Evolutionary conservation across 1,140 invertebrate genomes (phyloP).

Genomic region (Rhopalosiphum maidis): DNA sequence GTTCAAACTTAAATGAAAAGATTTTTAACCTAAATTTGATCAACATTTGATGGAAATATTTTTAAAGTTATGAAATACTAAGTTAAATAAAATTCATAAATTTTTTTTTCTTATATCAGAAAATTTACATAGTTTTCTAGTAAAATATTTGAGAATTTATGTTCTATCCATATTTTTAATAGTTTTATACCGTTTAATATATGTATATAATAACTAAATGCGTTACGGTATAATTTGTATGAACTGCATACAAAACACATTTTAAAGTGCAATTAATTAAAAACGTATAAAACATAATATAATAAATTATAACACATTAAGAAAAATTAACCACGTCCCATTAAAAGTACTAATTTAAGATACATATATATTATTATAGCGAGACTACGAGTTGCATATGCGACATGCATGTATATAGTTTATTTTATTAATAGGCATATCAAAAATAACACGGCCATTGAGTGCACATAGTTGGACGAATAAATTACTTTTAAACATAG

Average conservation of each 20-base stretch:
- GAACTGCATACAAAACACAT: background rate
- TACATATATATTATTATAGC: background rate
- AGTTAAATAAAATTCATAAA: background rate
- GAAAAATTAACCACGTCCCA: background rate
- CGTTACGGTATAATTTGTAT: background rate
- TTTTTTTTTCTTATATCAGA: background rate
- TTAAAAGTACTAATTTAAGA: conserved; percentile 43
- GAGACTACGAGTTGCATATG: background rate
- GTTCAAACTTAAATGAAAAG: background rate
- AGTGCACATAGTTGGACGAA: background rate
- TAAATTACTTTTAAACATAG: conserved; percentile 26
- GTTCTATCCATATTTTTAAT: background rate
- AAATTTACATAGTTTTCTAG: background rate
- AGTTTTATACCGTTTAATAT: background rate
- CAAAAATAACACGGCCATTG: conserved; percentile 29
- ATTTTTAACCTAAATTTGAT: background rate
- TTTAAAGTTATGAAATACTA: background rate
- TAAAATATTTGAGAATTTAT: background rate
- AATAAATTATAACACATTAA: background rate
- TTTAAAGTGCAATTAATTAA: conserved; percentile 35
- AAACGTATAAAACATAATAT: background rate
- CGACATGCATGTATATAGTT: background rate
- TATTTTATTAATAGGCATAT: conserved; percentile 37
- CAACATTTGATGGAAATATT: too few species aligned
- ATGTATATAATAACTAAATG: background rate